Base-by-base conservation (phyloP, 2,113 vertebrate genomes). In the Myiopsitta monachus region DNA sequence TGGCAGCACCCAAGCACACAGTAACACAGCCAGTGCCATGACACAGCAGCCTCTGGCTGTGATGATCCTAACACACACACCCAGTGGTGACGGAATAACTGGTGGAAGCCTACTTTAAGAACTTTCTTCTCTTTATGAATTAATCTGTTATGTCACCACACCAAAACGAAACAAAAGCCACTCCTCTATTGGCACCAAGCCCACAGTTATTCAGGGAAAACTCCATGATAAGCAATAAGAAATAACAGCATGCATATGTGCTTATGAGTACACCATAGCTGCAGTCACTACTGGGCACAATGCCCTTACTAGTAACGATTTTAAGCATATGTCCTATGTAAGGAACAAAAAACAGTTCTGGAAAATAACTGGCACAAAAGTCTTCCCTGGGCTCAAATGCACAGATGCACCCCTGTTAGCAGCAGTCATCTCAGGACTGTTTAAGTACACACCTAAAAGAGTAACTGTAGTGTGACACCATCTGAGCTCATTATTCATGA, bases 241-340 rank as follows among this genome's bases (percentile, higher is more conserved):
- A 90, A 31, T 38, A 88, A 47, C 64, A 93, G 55, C 24, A 41
- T 12, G 61, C 77, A 28, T 83, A 85, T 80, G 46, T 64, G 72
- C 14, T 4, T 52, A 39, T 9, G 52, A 88, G 64, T 10, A 69
- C 78, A 41, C 46, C 47, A 74, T 11, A 77, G 76, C 76, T 90
- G 76, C 73, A 96, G 59, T 80, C 83, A 59, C 55, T 61, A 11
- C 72, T 68, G 68, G 93, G 93, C 94, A 93, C 64, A 61, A 26
- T 31, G 88, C 94, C 90, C 73, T 87, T 18, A 67, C 51, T 61
- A 75, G 43, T 21, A 96, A 86, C 13, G 51, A 28, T 68, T 88
- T 46, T 22, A 83, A 93, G 41, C 76, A 57, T 86, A 95, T 78
- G 83, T 80, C 72, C 76, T 38, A 18, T 14, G n/a, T 26, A 33